These are phyloP conservation scores for Etia nguti DNA, from an alignment of 2,113 vertebrate species.

Conservation along the genomic window DNA sequence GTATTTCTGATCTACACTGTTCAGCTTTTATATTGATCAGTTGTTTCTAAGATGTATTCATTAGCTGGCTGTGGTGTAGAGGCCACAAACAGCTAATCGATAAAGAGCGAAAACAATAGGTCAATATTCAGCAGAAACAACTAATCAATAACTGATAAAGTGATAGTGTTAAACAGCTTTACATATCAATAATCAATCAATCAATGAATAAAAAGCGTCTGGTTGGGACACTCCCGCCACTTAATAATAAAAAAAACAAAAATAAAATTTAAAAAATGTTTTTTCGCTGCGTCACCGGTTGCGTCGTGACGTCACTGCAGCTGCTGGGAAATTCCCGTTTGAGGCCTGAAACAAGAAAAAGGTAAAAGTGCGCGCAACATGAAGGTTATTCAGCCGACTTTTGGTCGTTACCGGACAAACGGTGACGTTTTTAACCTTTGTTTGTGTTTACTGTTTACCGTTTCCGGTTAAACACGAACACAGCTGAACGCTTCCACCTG, in stretches of 20 bases:
- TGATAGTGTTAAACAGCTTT: not conserved
- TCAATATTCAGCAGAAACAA: not conserved
- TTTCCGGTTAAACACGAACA: not conserved
- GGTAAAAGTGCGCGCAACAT: not conserved
- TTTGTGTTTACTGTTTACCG: not conserved
- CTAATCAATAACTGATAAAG: not conserved
- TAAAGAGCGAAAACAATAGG: not conserved
- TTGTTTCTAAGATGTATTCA: not conserved
- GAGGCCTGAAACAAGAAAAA: not conserved
- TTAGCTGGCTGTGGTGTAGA: not conserved
- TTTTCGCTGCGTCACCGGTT: not conserved
- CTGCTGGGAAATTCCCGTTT: constrained; percentile 38
- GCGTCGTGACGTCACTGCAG: constrained; percentile 17
- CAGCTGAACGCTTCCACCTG: not conserved
- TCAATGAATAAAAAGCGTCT: not conserved
- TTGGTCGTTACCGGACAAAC: not conserved
- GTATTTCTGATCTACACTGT: not conserved
- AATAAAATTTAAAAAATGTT: not conserved
- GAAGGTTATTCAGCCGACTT: not conserved
- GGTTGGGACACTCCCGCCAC: not conserved
- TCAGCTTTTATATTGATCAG: not conserved
- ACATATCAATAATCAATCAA: not conserved
- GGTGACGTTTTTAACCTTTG: not conserved
- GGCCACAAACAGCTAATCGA: not conserved
- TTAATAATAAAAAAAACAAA: not conserved